phyloP scores from a whole-genome alignment of 2,113 vertebrate genomes.

The Hemiscyllium ocellatum region DNA sequence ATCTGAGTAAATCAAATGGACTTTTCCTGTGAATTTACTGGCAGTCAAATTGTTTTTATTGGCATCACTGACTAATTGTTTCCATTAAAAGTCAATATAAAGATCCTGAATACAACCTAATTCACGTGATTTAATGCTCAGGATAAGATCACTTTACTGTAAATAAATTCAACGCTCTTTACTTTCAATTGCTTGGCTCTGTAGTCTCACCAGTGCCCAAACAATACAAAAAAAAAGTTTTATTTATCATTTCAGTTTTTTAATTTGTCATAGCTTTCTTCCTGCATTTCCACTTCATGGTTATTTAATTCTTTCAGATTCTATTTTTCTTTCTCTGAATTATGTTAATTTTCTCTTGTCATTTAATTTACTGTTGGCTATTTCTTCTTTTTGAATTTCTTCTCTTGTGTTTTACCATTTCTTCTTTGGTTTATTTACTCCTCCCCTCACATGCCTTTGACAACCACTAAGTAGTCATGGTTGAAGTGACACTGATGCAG shows the following conservation, averaged over 20 bases:
- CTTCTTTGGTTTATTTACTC: not conserved
- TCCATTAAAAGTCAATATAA: conserved; percentile 32
- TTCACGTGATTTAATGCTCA: not conserved
- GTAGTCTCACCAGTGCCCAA: not conserved
- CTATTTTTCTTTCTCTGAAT: not conserved
- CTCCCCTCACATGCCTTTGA: not conserved
- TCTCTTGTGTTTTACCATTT: not conserved
- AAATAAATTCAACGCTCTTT: not conserved
- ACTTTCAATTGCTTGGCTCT: not conserved
- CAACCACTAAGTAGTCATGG: not conserved
- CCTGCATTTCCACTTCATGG: not conserved
- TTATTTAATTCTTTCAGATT: not conserved
- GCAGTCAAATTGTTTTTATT: not conserved
- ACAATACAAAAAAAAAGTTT: not conserved
- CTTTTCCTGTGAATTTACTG: not conserved
- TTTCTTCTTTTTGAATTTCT: not conserved
- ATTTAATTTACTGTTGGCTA: not conserved
- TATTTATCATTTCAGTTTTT: not conserved
- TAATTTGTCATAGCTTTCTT: not conserved
- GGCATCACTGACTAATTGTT: conserved; percentile 28
- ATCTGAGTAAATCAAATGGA: conserved; percentile 18
- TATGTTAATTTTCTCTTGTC: not conserved
- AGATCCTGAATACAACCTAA: conserved; percentile 25
- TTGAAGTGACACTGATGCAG: not conserved
- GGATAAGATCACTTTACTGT: not conserved